These are phyloP conservation scores for Hippocampus guttulatus DNA, from an alignment of 2,113 vertebrate species.

Conservation along the genomic window DNA sequence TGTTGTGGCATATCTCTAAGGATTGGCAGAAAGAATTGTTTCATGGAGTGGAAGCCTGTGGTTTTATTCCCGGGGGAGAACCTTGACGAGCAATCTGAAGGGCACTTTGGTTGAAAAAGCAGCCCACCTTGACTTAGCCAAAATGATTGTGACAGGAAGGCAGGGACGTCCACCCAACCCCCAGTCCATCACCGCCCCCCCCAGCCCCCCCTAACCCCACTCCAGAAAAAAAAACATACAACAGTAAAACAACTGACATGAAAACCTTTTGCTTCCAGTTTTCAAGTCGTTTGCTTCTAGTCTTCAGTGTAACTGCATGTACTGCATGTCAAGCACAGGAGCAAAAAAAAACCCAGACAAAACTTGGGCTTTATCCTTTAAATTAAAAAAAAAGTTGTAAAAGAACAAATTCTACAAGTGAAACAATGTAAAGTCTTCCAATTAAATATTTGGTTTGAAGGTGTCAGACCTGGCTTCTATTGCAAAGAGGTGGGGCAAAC, in stretches of 20 bases:
- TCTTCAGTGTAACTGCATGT: constrained; percentile 4
- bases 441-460: neutral
- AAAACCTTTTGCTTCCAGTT: constrained; percentile 32
- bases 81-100: constrained; percentile 53
- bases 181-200: neutral
- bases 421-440: neutral
- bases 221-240: constrained; percentile 26
- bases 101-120: constrained; percentile 60
- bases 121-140: constrained; percentile 46
- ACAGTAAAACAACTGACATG: constrained; percentile 49
- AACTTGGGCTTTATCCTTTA: no score
- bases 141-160: constrained; percentile 64
- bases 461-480: neutral
- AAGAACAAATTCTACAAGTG: neutral
- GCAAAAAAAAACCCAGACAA: constrained; percentile 15
- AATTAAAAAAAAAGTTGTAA: neutral
- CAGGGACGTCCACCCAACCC: constrained; percentile 1
- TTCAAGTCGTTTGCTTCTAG: constrained; percentile 5
- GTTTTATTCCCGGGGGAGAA: constrained; percentile 59
- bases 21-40: constrained; percentile 58
- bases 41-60: constrained; percentile 63
- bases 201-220: neutral
- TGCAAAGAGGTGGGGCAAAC: constrained; percentile 23
- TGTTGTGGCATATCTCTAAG: constrained; percentile 52
- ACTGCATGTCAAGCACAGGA: constrained; percentile 28